These are phyloP conservation scores for Rissa tridactyla DNA, from an alignment of 2,113 vertebrate genomes.

Conservation along the genomic window DNA sequence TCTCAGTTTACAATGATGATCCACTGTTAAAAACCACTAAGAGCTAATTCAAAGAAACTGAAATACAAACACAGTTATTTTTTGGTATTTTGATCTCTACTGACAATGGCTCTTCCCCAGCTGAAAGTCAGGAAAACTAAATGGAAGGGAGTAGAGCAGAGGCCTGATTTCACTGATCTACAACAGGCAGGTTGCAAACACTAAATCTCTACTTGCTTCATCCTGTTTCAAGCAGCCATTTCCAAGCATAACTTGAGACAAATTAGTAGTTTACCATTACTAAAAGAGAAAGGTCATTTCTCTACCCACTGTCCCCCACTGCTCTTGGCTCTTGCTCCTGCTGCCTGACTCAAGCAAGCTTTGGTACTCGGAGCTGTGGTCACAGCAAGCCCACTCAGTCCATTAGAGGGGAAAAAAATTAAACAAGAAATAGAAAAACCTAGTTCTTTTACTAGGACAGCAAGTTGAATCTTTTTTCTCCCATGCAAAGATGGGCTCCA, in stretches of 20 bases:
- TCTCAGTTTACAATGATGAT: neutral
- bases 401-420: neutral
- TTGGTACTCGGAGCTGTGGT: rapidly evolving
- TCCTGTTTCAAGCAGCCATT: neutral
- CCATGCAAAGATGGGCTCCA: neutral
- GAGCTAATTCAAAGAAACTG: neutral
- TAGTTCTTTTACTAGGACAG: neutral
- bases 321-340: neutral
- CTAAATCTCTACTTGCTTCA: neutral
- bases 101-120: neutral
- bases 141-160: neutral
- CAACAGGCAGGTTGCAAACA: neutral
- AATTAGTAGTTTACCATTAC: neutral
- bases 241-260: neutral
- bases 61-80: neutral
- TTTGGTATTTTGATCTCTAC: neutral
- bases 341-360: neutral
- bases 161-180: neutral
- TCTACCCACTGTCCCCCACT: neutral
- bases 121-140: neutral
- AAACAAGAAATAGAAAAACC: neutral
- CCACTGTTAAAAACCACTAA: neutral
- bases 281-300: neutral
- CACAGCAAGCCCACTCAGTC: neutral
- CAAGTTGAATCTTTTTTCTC: neutral